A percentile compares a stretch with the other conserved stretches of the same genome.
These are phyloP conservation scores for Drosophila kohkoa DNA, from an alignment of 1,140 invertebrate species.

Conservation along the genomic window DNA sequence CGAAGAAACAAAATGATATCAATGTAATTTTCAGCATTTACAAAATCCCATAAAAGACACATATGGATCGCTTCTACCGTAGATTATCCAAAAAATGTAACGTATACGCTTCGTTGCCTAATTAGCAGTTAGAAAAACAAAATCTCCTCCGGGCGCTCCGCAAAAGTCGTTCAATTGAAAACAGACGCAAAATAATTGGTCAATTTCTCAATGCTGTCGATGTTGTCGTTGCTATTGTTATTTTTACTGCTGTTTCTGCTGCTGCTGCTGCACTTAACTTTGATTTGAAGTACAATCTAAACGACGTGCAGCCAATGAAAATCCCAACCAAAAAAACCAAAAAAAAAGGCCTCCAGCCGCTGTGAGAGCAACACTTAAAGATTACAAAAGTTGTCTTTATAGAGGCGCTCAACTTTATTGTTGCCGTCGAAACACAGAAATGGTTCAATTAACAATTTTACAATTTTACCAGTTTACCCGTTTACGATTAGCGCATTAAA, in stretches of 20 bases:
- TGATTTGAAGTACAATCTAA: conserved; percentile 68
- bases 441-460: conserved; percentile 23
- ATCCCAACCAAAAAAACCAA: conserved; percentile 15
- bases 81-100: conserved; percentile 14
- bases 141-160: conserved; percentile 26
- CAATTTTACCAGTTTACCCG: conserved; percentile 32
- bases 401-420: conserved; percentile 43
- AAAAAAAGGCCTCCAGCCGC: conserved; percentile 30
- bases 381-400: conserved; percentile 65
- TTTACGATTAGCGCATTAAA: conserved; percentile 78
- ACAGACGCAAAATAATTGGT: conserved; percentile 73
- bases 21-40: conserved; percentile 52
- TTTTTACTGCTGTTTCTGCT: conserved; percentile 11
- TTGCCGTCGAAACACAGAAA: conserved; percentile 15
- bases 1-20: conserved; percentile 34
- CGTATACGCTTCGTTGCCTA: conserved; percentile 65
- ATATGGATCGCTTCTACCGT: neutral
- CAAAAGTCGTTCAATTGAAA: conserved; percentile 51
- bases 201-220: conserved; percentile 56
- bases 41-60: conserved; percentile 31
- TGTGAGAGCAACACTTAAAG: conserved; percentile 64
- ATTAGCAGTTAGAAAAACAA: conserved; percentile 49
- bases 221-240: conserved; percentile 37
- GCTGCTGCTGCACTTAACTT: conserved; percentile 75
- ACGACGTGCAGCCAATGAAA: conserved; percentile 44